Evolutionary conservation across 2,888 invertebrate species (phyloP).

Genomic region (Girardia tigrina): DNA sequence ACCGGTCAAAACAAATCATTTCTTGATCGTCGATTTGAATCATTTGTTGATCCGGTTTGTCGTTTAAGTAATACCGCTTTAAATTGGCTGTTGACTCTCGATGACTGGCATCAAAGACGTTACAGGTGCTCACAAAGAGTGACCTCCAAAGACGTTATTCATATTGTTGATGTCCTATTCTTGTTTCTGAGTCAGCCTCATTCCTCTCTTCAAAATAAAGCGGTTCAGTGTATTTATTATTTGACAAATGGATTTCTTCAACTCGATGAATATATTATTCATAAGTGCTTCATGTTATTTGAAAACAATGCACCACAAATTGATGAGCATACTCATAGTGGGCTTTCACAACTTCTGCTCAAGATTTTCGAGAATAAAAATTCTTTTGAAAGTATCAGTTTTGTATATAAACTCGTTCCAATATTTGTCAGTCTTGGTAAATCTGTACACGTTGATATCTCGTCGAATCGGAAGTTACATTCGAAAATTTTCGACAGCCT

Average conservation of each 20-base stretch:
- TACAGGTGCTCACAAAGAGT: background rate
- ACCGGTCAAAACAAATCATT: background rate
- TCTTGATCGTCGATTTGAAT: background rate
- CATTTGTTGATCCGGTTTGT: background rate
- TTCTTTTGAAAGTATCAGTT: constrained; percentile 14
- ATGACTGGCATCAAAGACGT: constrained; percentile 9
- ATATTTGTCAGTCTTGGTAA: background rate
- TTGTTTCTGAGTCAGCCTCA: background rate
- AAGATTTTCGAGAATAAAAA: constrained; percentile 8
- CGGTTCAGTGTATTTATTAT: background rate
- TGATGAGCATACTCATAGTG: constrained; percentile 7
- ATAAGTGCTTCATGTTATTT: background rate
- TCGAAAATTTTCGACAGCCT: background rate
- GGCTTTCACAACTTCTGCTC: background rate
- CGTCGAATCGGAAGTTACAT: background rate
- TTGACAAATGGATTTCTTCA: background rate
- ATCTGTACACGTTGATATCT: background rate
- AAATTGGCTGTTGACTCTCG: background rate
- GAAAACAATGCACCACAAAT: background rate
- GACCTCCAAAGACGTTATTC: background rate
- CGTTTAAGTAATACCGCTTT: background rate
- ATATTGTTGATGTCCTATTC: background rate
- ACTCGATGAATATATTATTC: background rate
- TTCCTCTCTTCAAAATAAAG: background rate
- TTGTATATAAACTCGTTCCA: background rate